Evolutionary conservation across 23 tunicate species (phyloP), one percentile per base, ranked within the genome.

Genomic region (Trididemnum miniatum): DNA sequence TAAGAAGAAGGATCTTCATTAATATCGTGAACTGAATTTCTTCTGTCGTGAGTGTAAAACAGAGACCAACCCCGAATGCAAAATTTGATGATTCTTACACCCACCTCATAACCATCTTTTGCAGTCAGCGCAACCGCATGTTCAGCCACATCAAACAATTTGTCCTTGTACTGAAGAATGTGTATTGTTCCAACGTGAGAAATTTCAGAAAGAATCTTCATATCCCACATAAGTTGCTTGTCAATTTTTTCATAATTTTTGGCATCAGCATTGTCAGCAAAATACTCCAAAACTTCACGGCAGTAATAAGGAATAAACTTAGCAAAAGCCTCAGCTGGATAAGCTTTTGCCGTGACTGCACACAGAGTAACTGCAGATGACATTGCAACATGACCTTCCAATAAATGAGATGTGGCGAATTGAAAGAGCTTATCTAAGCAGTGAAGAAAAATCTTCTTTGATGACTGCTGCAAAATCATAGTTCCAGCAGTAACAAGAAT

Each of bases 161-260:
- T 30, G 26, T 84, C 82, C 36, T 83, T 84, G 59, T 93, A 88
- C 49, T 76, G 35, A 1, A 88, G 65, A 15, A 82, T 26, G 26
- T 88, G 74, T 23, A 59, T 31, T 0, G 93, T 54, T 20, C 93
- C 87, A 50, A 35, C 71, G 35, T 64, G 83, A 35, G 80, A 80
- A 72, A 93, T 35, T 65, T 82, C 89, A 35, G 60, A 51, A 31
- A 93, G 39, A 24, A 93, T 66, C 31, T 66, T 84, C 64, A 93
- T n/a, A 51, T 93, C 86, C 98, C 98, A 93, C 34, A 85, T 28
- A 31, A 93, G 25, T 66, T 88, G 85, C 33, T 93, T 93, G 84
- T 88, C 98, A 30, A 88, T 22, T 81, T 93, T 93, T 71, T 93
- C 91, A 18, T 84, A 88, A 3, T 71, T 73, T 51, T 63, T 60